phyloP scores from a whole-genome alignment of 2,888 invertebrate species.

The Leucophora obtusa region DNA sequence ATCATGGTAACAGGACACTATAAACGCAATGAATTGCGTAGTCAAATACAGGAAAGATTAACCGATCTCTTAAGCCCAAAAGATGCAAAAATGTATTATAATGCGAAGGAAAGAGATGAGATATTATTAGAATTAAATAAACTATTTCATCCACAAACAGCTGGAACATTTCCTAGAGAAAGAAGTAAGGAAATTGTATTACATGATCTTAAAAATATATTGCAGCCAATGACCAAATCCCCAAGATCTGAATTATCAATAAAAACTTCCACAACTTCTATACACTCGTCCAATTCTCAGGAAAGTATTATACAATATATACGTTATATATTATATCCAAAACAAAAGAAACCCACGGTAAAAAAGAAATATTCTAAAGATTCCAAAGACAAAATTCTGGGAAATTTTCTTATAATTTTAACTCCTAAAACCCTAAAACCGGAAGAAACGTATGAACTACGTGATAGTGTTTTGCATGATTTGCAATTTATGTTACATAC shows the following conservation, averaged over 20 bases:
- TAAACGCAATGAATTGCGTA: slow-evolving; percentile 43
- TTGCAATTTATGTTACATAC: slow-evolving; percentile 36
- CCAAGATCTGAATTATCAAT: not conserved
- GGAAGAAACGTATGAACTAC: not conserved
- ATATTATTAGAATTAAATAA: slow-evolving; percentile 27
- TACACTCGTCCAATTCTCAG: not conserved
- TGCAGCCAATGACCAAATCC: not conserved
- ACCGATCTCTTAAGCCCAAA: slow-evolving; percentile 21
- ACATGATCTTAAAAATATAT: slow-evolving; percentile 19
- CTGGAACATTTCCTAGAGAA: not conserved
- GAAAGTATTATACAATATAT: slow-evolving; percentile 26
- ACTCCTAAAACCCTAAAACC: not conserved
- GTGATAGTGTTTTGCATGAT: slow-evolving; percentile 5
- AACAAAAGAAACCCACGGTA: not conserved
- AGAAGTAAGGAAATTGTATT: slow-evolving; percentile 10
- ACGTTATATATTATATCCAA: slow-evolving; percentile 43
- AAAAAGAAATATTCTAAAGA: slow-evolving; percentile 31
- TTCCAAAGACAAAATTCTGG: slow-evolving; percentile 17
- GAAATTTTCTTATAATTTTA: slow-evolving; percentile 19
- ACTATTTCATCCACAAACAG: slow-evolving; percentile 29
- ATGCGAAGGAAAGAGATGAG: slow-evolving; percentile 9
- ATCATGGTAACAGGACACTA: not conserved
- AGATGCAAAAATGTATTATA: not conserved
- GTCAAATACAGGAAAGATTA: slow-evolving; percentile 28
- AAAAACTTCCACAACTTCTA: too few species aligned